phyloP scores from a whole-genome alignment of 2,797 vertebrate genomes.

The Paratrypauchen microcephalus region DNA sequence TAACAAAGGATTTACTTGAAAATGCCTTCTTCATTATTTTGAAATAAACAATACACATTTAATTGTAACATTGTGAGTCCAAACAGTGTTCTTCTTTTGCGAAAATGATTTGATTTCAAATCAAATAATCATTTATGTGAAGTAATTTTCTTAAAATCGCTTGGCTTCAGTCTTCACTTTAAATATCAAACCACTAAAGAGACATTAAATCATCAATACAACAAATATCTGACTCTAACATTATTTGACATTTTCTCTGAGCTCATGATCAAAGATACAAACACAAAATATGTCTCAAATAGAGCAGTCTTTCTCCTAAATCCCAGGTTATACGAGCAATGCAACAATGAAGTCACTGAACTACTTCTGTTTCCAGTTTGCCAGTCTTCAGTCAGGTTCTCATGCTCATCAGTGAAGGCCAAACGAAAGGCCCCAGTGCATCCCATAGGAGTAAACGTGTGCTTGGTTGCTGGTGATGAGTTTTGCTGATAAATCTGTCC shows the following conservation, averaged over 20 bases:
- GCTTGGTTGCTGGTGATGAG: conserved; percentile 3
- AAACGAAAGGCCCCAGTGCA: neutral
- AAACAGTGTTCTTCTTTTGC: neutral
- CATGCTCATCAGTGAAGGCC: neutral
- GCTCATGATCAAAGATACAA: conserved; percentile 2
- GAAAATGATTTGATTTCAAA: neutral
- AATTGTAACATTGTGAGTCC: neutral
- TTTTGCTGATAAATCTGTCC: neutral
- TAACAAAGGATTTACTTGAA: neutral
- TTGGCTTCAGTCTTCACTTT: neutral
- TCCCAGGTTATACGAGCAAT: neutral
- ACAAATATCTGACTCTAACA: neutral
- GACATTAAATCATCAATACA: neutral
- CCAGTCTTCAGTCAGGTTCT: neutral
- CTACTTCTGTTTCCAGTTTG: neutral
- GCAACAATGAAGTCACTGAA: neutral
- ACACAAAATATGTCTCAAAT: neutral
- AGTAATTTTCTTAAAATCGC: neutral
- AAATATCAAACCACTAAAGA: neutral
- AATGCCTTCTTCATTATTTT: neutral
- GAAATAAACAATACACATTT: neutral
- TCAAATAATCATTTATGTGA: neutral
- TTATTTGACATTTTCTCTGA: neutral
- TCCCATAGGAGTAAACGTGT: neutral
- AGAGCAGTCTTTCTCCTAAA: neutral